Base-by-base conservation (phyloP, 2,888 invertebrate genomes). In the Dioctria linearis region DNA sequence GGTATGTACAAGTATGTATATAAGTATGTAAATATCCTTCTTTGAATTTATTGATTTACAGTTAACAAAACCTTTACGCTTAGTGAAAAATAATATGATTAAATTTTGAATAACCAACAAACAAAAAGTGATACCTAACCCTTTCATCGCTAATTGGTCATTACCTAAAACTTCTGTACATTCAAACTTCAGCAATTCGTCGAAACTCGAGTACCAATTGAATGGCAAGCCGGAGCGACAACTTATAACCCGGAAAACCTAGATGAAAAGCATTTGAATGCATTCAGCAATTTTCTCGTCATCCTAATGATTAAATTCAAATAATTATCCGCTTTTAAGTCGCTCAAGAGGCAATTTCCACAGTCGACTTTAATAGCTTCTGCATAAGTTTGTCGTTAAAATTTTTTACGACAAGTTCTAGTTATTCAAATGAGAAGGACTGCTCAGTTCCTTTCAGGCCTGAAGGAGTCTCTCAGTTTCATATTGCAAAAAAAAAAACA, bases 321-420 rank as follows among this genome's bases (percentile, higher is more conserved):
- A 37, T 71, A 71, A 71, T 71, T 71, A 71, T 71, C 71, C 71
- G 54, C 71, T 54, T 9, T 51, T 51, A 37, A 43, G 51, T 39
- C n/a, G 54, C n/a, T 71, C 71, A 39, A 71, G 71, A 71, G 71
- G 71, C 49, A 11, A 11, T 71, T 71, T 71, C 8, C 2, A 71
- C 42, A 49, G 39, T 71, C 46, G 40, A 40, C 39, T 69, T 51
- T 69, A 69, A 49, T 69, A 39, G 69, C 11, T 2, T 25, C 66
- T 71, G 71, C 37, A 71, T 40, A 71, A 71, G 54, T 71, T 71
- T 71, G 54, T 54, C 71, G 51, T 71, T 71, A 54, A 71, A 37
- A 11, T 71, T 71, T 54, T 71, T 71, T 25, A 25, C 25, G 51
- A 54, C 71, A 54, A 71, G 71, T 54, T 51, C 11, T 39, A 11